Conservation (phyloP, 2,888 invertebrate genomes). For the Drosophila niveifrons region DNA sequence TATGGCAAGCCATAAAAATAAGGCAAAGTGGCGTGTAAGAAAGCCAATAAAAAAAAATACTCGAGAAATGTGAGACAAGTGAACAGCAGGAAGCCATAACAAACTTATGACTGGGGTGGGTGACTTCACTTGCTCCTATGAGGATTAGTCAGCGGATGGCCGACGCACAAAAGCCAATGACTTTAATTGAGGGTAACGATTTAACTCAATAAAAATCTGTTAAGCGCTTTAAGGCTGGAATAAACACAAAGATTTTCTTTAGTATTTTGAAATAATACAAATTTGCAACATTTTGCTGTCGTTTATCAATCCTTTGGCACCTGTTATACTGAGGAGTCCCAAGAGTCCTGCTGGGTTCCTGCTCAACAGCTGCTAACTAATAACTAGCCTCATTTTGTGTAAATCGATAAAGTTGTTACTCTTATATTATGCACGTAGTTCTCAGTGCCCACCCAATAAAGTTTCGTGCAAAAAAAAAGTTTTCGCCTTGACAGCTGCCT, state of each 20-base stretch:
- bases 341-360: slow-evolving; percentile 12
- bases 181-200: slow-evolving; percentile 47
- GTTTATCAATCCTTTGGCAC: slow-evolving; percentile 17
- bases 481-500: slow-evolving; percentile 47
- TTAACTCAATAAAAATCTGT: slow-evolving; percentile 28
- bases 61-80: slow-evolving; percentile 54
- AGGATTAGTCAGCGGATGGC: slow-evolving; percentile 55
- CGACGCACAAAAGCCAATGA: slow-evolving; percentile 19
- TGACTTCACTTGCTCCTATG: slow-evolving; percentile 24
- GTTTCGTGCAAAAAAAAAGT: slow-evolving; percentile 59
- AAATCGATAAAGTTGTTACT: slow-evolving; percentile 80
- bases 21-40: slow-evolving; percentile 61
- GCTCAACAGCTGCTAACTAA: slow-evolving; percentile 65
- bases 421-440: slow-evolving; percentile 61
- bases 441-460: slow-evolving; percentile 52
- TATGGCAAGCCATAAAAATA: slow-evolving; percentile 68
- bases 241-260: background rate
- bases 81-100: slow-evolving; percentile 52
- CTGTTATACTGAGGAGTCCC: slow-evolving; percentile 27
- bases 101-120: slow-evolving; percentile 4
- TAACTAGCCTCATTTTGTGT: slow-evolving; percentile 77
- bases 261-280: background rate
- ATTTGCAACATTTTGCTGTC: background rate
- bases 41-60: slow-evolving; percentile 72
- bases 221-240: background rate